A percentile compares a stretch with the other conserved stretches of the same genome.
Evolutionary conservation across 2,888 invertebrate genomes (phyloP).

Genomic region (Mechanitis mazaeus): DNA sequence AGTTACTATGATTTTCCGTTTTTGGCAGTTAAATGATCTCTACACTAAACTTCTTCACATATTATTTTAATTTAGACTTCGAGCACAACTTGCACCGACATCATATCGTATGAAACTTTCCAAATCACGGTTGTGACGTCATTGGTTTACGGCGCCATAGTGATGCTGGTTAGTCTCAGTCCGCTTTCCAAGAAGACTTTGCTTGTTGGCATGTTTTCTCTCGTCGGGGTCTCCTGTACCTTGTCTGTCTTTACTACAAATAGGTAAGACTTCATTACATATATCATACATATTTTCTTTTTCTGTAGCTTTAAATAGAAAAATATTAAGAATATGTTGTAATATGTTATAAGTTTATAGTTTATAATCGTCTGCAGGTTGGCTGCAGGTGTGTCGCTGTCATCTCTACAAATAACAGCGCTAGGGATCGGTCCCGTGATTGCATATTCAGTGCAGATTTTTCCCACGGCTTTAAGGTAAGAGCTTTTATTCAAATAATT

Average conservation of each 20-base stretch:
- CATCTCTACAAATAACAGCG: conserved; percentile 57
- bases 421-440: conserved; percentile 63
- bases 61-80: conserved; percentile 37
- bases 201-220: conserved; percentile 49
- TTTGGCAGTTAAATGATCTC: no score
- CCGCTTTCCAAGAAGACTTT: conserved; percentile 55
- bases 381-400: conserved; percentile 56
- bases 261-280: conserved; percentile 36
- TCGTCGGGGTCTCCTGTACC: conserved; percentile 49
- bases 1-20: no score
- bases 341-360: background rate
- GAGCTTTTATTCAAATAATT: background rate
- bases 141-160: conserved; percentile 51
- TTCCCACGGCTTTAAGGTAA: conserved; percentile 66
- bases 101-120: conserved; percentile 54
- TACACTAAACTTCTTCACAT: no score
- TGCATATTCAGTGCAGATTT: conserved; percentile 61
- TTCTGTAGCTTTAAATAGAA: background rate
- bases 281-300: background rate
- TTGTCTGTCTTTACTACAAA: conserved; percentile 48
- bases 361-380: conserved; percentile 37
- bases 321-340: no score
- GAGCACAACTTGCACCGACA: conserved; percentile 44
- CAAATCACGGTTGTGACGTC: conserved; percentile 56
- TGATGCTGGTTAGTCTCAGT: conserved; percentile 48